phyloP scores from a whole-genome alignment of 2,797 vertebrate species.

The Falco berigora region DNA sequence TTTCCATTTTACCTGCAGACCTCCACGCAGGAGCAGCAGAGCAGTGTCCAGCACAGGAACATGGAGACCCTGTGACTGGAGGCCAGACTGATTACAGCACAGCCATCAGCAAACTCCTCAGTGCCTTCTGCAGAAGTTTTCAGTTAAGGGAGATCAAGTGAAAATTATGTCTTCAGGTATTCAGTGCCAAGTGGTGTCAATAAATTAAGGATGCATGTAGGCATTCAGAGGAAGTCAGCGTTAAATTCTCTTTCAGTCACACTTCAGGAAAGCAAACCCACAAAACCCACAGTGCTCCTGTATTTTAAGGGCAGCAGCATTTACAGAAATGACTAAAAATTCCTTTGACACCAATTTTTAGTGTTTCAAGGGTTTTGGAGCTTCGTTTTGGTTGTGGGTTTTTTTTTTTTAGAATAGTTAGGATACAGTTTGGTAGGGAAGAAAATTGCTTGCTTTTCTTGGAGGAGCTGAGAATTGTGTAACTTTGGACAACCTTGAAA shows the following conservation, averaged over 20 bases:
- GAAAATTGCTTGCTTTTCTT: neutral
- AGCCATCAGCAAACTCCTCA: neutral
- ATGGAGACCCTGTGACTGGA: accelerated
- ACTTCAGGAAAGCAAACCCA: neutral
- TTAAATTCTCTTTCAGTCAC: neutral
- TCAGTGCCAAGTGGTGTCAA: neutral
- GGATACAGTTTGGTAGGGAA: neutral
- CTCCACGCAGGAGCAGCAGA: neutral
- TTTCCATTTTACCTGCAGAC: neutral
- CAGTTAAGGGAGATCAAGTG: neutral
- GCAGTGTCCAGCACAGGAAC: accelerated
- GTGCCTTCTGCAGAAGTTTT: neutral
- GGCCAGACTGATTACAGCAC: accelerated
- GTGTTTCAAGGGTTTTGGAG: accelerated
- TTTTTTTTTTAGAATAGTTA: neutral
- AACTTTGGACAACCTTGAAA: neutral
- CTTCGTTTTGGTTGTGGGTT: neutral
- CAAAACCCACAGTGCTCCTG: neutral
- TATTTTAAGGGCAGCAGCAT: neutral
- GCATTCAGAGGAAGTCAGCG: neutral
- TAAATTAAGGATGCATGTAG: neutral
- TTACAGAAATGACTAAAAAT: neutral
- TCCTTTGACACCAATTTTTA: neutral
- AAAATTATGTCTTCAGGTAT: neutral
- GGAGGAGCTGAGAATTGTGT: neutral